Evolutionary conservation across 2,888 invertebrate genomes (phyloP), one percentile per base, ranked within the genome.

Genomic region (Pammene fasciana): DNA sequence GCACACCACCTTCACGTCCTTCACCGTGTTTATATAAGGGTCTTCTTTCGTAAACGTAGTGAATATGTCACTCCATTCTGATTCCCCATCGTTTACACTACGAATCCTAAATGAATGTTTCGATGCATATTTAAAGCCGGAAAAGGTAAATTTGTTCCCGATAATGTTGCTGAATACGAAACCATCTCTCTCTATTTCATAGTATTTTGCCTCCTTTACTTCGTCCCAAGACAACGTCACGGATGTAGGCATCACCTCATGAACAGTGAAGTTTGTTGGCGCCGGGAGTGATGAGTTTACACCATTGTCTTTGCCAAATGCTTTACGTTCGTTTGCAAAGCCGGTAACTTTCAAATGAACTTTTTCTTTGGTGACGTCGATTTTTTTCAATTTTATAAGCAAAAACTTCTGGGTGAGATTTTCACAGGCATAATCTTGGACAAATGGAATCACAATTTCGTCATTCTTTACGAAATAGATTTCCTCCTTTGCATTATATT

Each of bases 171-270:
- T 89, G 73, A 86, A 89, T 55, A 89, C 73, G 9, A 72, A 71
- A 4, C 81, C 85, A 72, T 91, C 86, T 81, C 83, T 85, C 75
- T 90, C 88, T 43, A 92, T 85, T 81, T 92, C 92, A 68, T 88
- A 88, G 72, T 82, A 86, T 65, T 71, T 68, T 3, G 78, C 84
- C 10, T 78, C 70, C 61, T 79, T 70, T 11, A 77, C 74, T 45
- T 70, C 14, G 0, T 82, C 74, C 92, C 91, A 92, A 36, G 79
- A 72, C 43, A 91, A 65, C 38, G 77, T 77, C 6, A 90, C 77
- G 9, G 82, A 79, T 18, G 79, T 83, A 11, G 82, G 67, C n/a
- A 83, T 82, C 38, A 77, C 79, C 59, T 81, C 78, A 41, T 82
- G 75, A 3, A 75, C 55, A 11, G 76, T 73, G 16, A 89, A 83